Evolutionary conservation across 2,113 vertebrate species (phyloP).

Genomic region (Suncus etruscus): DNA sequence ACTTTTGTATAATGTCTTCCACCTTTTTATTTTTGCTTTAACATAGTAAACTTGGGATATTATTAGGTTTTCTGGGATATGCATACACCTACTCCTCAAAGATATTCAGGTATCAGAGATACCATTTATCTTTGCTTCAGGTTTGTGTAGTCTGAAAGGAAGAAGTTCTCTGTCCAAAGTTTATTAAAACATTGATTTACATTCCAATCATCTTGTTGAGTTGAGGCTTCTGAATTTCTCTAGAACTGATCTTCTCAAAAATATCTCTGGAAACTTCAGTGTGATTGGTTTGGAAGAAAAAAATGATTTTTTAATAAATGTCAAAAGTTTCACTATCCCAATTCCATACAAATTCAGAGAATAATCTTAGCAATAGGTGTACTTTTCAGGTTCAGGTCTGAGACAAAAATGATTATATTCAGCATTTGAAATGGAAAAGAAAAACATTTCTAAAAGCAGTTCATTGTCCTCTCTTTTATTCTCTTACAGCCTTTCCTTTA

Average conservation of each 20-base stretch:
- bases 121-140: not conserved
- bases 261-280: constrained; percentile 16
- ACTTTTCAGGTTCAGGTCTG: constrained; percentile 20
- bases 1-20: not conserved
- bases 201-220: not conserved
- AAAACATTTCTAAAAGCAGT: not conserved
- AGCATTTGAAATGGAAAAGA: constrained; percentile 33
- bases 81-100: not conserved
- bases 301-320: not conserved
- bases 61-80: constrained; percentile 8
- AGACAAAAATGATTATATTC: not conserved
- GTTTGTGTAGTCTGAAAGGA: not conserved
- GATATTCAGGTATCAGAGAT: not conserved
- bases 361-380: not conserved
- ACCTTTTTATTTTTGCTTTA: constrained; percentile 23
- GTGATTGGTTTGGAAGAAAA: constrained; percentile 19
- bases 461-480: not conserved
- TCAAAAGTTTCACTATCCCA: not conserved
- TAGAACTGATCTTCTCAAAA: constrained; percentile 13
- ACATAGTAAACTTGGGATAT: not conserved
- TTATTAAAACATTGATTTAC: constrained; percentile 37
- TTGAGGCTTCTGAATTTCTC: constrained; percentile 5
- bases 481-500: not conserved
- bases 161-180: not conserved
- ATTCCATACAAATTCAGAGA: not conserved